Evolutionary conservation across 2,797 vertebrate species (phyloP), one percentile per base, ranked within the genome.

Genomic region (Acanthopagrus latus): DNA sequence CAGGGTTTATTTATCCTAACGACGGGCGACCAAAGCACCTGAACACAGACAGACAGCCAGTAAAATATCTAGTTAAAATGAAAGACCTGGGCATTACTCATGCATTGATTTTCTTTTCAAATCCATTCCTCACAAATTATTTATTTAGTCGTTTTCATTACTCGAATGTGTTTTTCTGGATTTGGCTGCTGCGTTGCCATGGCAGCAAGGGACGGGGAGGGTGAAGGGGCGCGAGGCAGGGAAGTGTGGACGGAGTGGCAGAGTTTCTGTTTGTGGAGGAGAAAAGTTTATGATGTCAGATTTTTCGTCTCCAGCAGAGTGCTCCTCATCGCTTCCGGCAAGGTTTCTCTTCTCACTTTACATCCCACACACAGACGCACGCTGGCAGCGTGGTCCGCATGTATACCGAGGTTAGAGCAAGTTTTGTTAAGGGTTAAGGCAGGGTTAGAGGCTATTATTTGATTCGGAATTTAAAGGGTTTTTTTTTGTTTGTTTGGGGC

Each of bases 181-280:
- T 77, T 71, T 60, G 64, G 72, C 58, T 80, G 69, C 65, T 70
- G 77, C 60, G 88, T 93, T 92, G 81, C 89, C 71, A 90, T 89
- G 81, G 85, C 67, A 91, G 84, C 81, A 38, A 67, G 67, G 62
- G 71, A 82, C 8, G 4, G 60, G 54, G 76, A 56, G 71, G 33
- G 33, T 46, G 52, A 57, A 68, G 64, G 76, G 55, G 62, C 76
- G 66, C 71, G 7, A 69, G 76, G 63, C 60, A 56, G 52, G 44
- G 54, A 66, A 27, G 65, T 44, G 16, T 43, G 8, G 54, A 54
- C 14, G 11, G 11, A 62, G 56, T 14, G 41, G 55, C 5, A 3
- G 33, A 63, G 69, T 75, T 85, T 73, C 14, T 56, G 29, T 48
- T 33, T 70, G 54, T 50, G 23, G 43, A 70, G 57, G 52, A 80